phyloP scores from a whole-genome alignment of 2,113 vertebrate species.

The Meriones unguiculatus region DNA sequence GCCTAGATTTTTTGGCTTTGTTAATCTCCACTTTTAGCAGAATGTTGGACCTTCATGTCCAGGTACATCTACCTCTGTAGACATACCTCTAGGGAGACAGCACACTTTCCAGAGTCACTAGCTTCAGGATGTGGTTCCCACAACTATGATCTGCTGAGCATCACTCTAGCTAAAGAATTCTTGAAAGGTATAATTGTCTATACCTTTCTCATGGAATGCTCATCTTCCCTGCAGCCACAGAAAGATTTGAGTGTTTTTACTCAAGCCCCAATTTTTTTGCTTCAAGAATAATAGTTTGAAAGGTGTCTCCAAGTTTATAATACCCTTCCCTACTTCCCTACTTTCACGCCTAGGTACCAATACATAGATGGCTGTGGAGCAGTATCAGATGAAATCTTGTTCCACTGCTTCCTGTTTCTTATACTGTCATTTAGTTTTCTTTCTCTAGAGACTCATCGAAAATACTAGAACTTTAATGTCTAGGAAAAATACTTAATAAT shows the following conservation, averaged over 20 bases:
- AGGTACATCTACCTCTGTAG: background rate
- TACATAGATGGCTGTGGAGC: background rate
- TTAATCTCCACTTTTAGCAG: background rate
- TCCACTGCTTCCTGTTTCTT: background rate
- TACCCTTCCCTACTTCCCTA: background rate
- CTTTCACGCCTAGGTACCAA: background rate
- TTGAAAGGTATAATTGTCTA: slow-evolving; percentile 4
- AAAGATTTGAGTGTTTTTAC: slow-evolving; percentile 15
- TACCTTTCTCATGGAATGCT: slow-evolving; percentile 4
- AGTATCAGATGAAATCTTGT: background rate
- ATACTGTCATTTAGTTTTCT: background rate
- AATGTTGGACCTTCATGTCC: background rate
- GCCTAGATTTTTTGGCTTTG: too few species aligned
- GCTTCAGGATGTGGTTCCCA: background rate
- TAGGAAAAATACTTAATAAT: slow-evolving; percentile 2
- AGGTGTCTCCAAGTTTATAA: background rate
- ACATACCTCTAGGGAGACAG: background rate
- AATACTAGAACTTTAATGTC: slow-evolving; percentile 17
- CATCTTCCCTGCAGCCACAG: background rate
- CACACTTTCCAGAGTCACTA: background rate
- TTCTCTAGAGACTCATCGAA: background rate
- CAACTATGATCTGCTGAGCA: background rate
- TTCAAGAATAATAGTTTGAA: background rate
- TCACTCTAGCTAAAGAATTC: background rate
- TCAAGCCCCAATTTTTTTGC: background rate